Conservation (phyloP, 2,113 vertebrate genomes). For the Tragelaphus strepsiceros region DNA sequence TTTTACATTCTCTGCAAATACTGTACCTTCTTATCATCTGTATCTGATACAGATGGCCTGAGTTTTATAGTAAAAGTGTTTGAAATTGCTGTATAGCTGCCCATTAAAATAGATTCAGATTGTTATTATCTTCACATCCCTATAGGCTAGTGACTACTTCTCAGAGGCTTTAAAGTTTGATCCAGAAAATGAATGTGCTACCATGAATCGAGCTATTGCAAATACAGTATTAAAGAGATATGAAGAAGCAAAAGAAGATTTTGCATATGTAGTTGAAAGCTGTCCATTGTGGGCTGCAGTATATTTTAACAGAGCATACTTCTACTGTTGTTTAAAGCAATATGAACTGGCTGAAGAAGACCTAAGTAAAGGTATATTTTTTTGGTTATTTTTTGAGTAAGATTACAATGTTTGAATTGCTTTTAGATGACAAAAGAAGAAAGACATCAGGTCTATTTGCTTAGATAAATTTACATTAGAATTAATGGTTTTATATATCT, state of each 20-base stretch:
- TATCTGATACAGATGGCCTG: not conserved
- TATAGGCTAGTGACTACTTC: conserved; percentile 82
- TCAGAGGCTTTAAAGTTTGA: conserved; percentile 78
- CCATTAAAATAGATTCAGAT: conserved; percentile 32
- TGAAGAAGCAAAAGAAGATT: conserved; percentile 82
- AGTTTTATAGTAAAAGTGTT: conserved; percentile 8
- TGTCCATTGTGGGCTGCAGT: conserved; percentile 77
- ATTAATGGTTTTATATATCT: not conserved
- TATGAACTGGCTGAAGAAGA: conserved; percentile 80
- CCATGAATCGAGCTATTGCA: conserved; percentile 83
- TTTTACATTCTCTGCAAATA: not conserved
- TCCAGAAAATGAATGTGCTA: conserved; percentile 77
- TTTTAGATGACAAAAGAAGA: conserved; percentile 26
- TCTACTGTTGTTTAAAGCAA: conserved; percentile 77
- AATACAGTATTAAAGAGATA: conserved; percentile 77
- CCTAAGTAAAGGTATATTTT: conserved; percentile 77
- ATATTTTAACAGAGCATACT: conserved; percentile 81
- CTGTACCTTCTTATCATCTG: not conserved
- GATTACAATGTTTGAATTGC: not conserved
- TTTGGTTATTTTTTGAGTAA: not conserved
- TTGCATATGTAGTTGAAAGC: conserved; percentile 73
- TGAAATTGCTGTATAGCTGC: not conserved
- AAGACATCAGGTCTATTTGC: not conserved
- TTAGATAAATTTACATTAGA: not conserved
- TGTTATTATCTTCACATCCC: conserved; percentile 43